Evolutionary conservation across 2,113 vertebrate genomes (phyloP).

Genomic region (Gambusia affinis): DNA sequence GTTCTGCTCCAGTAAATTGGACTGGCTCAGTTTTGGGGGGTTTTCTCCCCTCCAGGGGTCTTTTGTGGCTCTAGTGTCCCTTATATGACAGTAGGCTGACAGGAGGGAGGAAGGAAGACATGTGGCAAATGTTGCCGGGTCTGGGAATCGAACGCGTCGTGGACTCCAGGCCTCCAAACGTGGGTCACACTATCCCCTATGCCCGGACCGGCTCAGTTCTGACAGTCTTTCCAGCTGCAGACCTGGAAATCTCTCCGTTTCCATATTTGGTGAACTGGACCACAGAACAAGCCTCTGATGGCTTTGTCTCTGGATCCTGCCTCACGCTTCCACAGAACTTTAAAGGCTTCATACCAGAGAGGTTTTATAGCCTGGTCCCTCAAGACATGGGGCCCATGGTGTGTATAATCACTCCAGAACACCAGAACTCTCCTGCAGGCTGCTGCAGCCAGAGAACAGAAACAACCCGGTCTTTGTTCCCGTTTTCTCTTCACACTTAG

Average conservation of each 20-base stretch:
- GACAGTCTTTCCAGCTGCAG: background rate
- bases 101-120: too few relatives aligned
- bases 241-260: background rate
- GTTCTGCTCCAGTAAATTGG: too few relatives aligned
- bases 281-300: background rate
- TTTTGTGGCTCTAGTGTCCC: too few relatives aligned
- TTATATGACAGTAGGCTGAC: too few relatives aligned
- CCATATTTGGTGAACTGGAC: conserved; percentile 1
- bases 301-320: background rate
- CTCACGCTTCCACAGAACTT: background rate
- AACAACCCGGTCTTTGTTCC: conserved; percentile 51
- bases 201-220: too few relatives aligned
- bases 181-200: too few relatives aligned
- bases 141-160: too few relatives aligned
- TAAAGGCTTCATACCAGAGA: background rate
- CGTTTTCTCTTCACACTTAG: too few relatives aligned
- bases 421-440: background rate
- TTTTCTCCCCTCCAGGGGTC: too few relatives aligned
- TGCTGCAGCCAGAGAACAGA: background rate
- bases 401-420: background rate
- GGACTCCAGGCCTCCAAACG: too few relatives aligned
- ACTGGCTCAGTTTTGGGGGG: too few relatives aligned
- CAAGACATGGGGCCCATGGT: background rate
- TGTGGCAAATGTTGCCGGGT: too few relatives aligned
- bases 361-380: background rate